phyloP scores from a whole-genome alignment of 2,888 invertebrate species.

The Tenodera sinensis region DNA sequence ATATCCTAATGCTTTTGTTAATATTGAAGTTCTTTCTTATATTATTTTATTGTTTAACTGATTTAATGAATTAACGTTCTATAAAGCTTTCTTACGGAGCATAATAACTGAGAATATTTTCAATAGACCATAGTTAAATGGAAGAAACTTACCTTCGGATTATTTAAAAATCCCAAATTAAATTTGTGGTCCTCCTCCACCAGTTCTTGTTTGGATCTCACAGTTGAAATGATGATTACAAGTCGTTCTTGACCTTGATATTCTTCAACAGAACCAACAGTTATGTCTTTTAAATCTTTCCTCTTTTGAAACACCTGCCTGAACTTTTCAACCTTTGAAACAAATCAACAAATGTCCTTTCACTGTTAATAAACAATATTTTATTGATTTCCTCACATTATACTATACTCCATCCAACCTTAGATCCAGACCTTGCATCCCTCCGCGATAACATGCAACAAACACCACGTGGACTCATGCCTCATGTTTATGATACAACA shows the following conservation, averaged over 20 bases:
- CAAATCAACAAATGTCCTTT: not conserved
- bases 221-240: constrained; percentile 49
- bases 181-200: constrained; percentile 38
- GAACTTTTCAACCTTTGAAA: constrained; percentile 8
- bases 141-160: constrained; percentile 40
- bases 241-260: constrained; percentile 51
- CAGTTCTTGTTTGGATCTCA: constrained; percentile 39
- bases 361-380: not conserved
- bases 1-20: too few relatives aligned
- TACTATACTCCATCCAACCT: too few relatives aligned
- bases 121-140: too few relatives aligned
- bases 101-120: too few relatives aligned
- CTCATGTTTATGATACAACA: too few relatives aligned
- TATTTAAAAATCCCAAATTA: constrained; percentile 45
- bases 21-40: too few relatives aligned
- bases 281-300: constrained; percentile 31
- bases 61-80: too few relatives aligned
- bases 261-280: constrained; percentile 48
- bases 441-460: too few relatives aligned
- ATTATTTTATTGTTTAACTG: too few relatives aligned
- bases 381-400: not conserved
- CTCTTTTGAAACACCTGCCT: not conserved
- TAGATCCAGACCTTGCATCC: too few relatives aligned
- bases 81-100: too few relatives aligned
- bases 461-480: too few relatives aligned